Base-by-base conservation (phyloP, 2,113 vertebrate genomes). In the Aegotheles bennettii region DNA sequence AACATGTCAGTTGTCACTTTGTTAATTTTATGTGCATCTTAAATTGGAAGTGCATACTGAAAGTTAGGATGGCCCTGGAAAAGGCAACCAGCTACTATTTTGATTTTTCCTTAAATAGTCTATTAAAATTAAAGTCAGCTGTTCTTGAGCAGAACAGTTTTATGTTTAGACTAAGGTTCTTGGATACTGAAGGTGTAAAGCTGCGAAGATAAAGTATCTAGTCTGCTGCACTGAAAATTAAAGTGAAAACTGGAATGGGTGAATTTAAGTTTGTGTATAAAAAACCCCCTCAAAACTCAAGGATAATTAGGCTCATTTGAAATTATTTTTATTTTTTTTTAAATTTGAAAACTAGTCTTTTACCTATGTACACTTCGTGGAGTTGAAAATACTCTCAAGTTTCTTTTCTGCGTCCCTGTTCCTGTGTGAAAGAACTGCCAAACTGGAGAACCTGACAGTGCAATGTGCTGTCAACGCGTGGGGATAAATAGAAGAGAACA, bases 401-500 rank as follows among this genome's bases (percentile, higher is more conserved):
- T 88, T 71, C 78, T 84, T 61, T 59, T 54, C 64, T 88, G 2
- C 84, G 47, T 78, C 42, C 10, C 9, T 91, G 38, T 74, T 93
- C 35, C 59, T 48, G 13, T 85, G 74, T 94, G 75, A 67, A 85
- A 80, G 89, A 89, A 2, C 63, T 74, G 93, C 92, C 90, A 89
- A 84, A 71, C 28, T 51, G 60, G 76, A 92, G 91, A 94, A 91
- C 56, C 74, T 94, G 93, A 36, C 38, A 64, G 68, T 77, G 81
- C 48, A 47, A 87, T 68, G 73, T 83, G 90, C 90, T 97, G 95
- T 97, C 92, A 96, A 94, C 94, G 89, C 60, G 0, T 84, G 64
- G 48, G 64, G 76, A 81, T 95, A 97, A 96, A 96, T 91, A 95
- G 93, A 92, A 83, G 64, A 36, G 91, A 95, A 95, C 71, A 80